Base-by-base conservation (phyloP, 2,113 vertebrate genomes). In the Hemichromis elongatus region DNA sequence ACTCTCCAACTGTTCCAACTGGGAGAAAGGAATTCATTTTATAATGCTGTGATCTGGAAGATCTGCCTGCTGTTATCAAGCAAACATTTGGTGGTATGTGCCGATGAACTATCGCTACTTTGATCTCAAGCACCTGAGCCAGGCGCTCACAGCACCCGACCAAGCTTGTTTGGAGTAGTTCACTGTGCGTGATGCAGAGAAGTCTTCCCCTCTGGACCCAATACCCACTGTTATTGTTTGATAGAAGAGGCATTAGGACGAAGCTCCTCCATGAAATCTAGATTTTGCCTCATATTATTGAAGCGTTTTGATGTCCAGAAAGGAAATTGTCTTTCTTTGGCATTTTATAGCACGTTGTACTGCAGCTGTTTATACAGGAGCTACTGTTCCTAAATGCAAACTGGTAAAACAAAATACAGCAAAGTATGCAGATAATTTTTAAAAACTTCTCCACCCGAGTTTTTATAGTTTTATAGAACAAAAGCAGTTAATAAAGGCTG, bases 211-310 rank as follows among this genome's bases (percentile, higher is more conserved):
- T 93, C 90, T 94, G 93, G 91, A 93, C 77, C 75, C 86, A 90
- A 92, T 86, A 90, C 89, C 84, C 56, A 14, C 13, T 94, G 94
- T 95, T 96, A 93, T 95, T 93, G 86, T 92, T 90, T 90, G 90
- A 93, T 92, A 94, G 89, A 94, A 92, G 90, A 45, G 79, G 94
- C 80, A 94, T 95, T 95, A 94, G 53, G 86, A 90, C 68, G 86
- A 90, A 91, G 89, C 92, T 94, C 88, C 84, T 54, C 42, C 86
- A 80, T 73, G 77, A 90, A 83, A 91, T 89, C 81, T 66, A 54
- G 89, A 92, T 84, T 81, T 86, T 88, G 87, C 87, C 86, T 94
- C 82, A 3, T 83, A 79, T 94, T 92, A 92, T 84, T 92, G 73
- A 89, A 85, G 79, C 77, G 78, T 86, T 92, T 91, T 92, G 79